Evolutionary conservation across 2,113 vertebrate genomes (phyloP).

Genomic region (Datnioides undecimradiatus): DNA sequence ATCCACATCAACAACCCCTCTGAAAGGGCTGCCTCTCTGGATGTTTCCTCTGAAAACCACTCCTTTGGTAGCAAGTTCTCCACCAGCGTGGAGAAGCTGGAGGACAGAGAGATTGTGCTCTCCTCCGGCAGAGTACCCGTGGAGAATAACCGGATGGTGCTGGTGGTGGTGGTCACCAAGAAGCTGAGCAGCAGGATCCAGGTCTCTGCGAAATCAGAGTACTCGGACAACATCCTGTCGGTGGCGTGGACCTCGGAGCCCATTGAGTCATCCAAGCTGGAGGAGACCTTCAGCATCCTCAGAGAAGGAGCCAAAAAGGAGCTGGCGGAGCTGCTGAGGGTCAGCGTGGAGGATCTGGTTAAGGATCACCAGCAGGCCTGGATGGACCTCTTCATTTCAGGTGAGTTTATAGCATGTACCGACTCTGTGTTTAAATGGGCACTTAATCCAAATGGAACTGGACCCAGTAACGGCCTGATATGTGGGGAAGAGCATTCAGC

Average conservation of each 20-base stretch:
- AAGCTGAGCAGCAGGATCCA: constrained; percentile 87
- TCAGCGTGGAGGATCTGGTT: constrained; percentile 86
- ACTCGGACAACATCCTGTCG: constrained; percentile 89
- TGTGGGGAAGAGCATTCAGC: too few relatives aligned
- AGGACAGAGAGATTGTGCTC: constrained; percentile 89
- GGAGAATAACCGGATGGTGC: constrained; percentile 83
- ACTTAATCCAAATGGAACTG: too few relatives aligned
- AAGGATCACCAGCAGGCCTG: constrained; percentile 93
- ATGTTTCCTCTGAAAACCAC: constrained; percentile 70
- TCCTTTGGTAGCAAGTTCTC: constrained; percentile 82
- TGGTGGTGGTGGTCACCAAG: constrained; percentile 91
- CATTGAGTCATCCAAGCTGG: constrained; percentile 84
- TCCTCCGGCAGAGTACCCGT: constrained; percentile 87
- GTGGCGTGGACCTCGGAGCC: constrained; percentile 89
- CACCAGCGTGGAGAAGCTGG: constrained; percentile 87
- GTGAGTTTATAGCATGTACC: constrained; percentile 73
- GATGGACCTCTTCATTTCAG: constrained; percentile 94
- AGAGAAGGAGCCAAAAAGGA: constrained; percentile 90
- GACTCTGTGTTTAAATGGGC: not conserved
- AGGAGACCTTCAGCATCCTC: constrained; percentile 87
- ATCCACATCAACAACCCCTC: constrained; percentile 91
- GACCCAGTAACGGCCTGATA: too few relatives aligned
- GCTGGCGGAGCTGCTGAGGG: constrained; percentile 89
- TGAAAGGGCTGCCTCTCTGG: constrained; percentile 83
- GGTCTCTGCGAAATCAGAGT: constrained; percentile 88